Evolutionary conservation across 2,888 invertebrate genomes (phyloP).

Genomic region (Lasioglossum lativentre): DNA sequence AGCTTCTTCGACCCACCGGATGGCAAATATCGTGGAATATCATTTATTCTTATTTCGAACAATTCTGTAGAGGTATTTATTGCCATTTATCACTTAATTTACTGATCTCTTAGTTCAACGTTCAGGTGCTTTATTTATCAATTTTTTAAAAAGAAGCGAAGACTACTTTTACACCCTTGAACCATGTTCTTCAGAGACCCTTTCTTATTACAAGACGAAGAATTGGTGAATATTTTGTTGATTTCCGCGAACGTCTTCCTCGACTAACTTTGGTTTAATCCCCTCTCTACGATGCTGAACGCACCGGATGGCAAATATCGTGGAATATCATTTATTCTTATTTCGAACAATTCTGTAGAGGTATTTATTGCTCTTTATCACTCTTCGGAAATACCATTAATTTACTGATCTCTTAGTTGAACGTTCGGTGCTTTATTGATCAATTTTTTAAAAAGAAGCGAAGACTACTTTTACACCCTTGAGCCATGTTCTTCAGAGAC

Average conservation of each 20-base stretch:
- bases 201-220: background rate
- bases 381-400: no score
- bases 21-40: background rate
- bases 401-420: background rate
- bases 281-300: background rate
- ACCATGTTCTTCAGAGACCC: background rate
- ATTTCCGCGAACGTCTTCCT: background rate
- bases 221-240: background rate
- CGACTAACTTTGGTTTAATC: background rate
- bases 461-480: background rate
- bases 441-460: background rate
- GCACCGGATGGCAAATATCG: background rate
- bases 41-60: background rate
- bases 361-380: background rate
- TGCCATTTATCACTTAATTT: background rate
- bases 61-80: background rate
- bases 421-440: background rate
- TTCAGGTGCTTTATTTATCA: background rate
- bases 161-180: background rate
- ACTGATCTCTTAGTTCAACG: background rate
- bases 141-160: background rate
- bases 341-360: background rate
- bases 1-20: background rate
- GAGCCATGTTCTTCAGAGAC: background rate
- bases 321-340: background rate